Base-by-base conservation (phyloP, 2,888 invertebrate genomes). In the Neocrepidodera transversa region DNA sequence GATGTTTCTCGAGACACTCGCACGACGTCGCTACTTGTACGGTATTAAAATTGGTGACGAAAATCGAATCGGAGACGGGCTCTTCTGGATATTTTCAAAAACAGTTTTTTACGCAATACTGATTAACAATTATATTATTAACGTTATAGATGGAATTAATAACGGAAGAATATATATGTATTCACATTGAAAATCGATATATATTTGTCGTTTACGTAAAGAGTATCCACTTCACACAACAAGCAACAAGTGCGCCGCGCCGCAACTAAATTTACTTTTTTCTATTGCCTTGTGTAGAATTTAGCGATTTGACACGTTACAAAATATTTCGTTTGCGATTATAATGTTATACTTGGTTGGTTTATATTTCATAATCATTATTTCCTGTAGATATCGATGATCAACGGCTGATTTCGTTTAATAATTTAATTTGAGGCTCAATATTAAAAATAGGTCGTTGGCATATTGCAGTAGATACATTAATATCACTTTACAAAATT, bases 11-110 rank as follows among this genome's bases (percentile, higher is more conserved):
- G 30, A 47, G 58, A 58, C 49, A 50, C 49, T 60, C 65, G 57
- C 59, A 32, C 56, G 14, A 38, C 59, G 62, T 40, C 60, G 58
- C 58, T 54, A 50, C 60, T 54, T 35, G 59, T 60, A 32, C 5
- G 48, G 49, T 48, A 53, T 53, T 45, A 51, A 59, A 69, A 66
- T 64, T 45, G 59, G 60, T 65, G 58, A 64, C 69, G 67, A 66
- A 66, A 68, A 68, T 69, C 69, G 64, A 68, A 67, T 45, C 5
- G 18, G 42, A 7, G 20, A 8, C 20, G 42, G 20, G 13, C 7
- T 16, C 13, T 35, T 35, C 5, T 35, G 4, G 13, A 8, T 17
- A 38, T 38, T 16, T 38, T 38, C 10, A 38, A 38, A 38, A 28
- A 28, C 10, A 8, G 7, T 8, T 10, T 28, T 28, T n/a, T n/a